A percentile compares a stretch with the other conserved stretches of the same genome.
These are phyloP conservation scores for Sycophila texana DNA, from an alignment of 2,888 invertebrate species.

Conservation along the genomic window DNA sequence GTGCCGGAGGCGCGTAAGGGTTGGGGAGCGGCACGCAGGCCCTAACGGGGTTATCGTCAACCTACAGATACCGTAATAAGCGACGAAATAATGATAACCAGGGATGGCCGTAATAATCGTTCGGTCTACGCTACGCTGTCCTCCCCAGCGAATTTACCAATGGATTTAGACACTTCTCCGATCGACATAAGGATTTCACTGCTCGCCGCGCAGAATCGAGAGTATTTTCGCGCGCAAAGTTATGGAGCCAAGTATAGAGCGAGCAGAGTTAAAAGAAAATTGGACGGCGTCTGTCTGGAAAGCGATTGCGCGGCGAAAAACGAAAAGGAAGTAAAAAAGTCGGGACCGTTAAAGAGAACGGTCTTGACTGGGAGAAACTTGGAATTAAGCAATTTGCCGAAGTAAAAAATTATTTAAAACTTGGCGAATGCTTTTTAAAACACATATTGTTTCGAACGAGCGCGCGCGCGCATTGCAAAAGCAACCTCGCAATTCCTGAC, in stretches of 20 bases:
- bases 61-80: constrained; percentile 56
- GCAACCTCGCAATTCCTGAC: background rate
- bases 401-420: too few species aligned
- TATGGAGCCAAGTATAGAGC: too few species aligned
- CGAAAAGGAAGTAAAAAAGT: background rate
- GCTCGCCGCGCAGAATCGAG: background rate
- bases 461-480: too few species aligned
- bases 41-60: constrained; percentile 55
- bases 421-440: background rate
- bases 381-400: too few species aligned
- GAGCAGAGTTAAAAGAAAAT: background rate
- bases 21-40: constrained; percentile 3
- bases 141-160: background rate
- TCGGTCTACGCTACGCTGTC: constrained; percentile 45
- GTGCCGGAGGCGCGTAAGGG: constrained; percentile 32
- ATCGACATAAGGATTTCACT: constrained; percentile 12
- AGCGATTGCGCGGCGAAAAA: background rate
- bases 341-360: background rate
- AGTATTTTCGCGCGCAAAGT: background rate
- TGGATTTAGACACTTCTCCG: constrained; percentile 12
- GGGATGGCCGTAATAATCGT: constrained; percentile 56
- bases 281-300: background rate
- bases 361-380: background rate
- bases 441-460: background rate
- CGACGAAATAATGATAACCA: constrained; percentile 57